Conservation (phyloP, 2,888 invertebrate genomes). For the Didymodactylos carnosus region DNA sequence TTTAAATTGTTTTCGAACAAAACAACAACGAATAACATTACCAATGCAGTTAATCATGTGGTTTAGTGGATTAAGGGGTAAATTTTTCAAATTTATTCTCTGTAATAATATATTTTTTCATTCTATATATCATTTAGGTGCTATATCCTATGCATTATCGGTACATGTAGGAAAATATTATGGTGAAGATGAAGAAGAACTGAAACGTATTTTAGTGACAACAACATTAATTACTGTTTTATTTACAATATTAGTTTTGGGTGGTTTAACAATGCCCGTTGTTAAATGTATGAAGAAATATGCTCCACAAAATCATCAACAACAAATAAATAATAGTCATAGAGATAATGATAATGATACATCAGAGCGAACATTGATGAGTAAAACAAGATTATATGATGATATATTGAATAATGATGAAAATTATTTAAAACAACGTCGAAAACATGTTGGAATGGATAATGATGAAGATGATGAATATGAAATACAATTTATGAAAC, state of each 20-base stretch:
- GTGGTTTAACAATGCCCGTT: slow-evolving; percentile 90
- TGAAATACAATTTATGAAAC: slow-evolving; percentile 4
- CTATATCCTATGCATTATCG: neutral
- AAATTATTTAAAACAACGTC: slow-evolving; percentile 29
- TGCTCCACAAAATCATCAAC: neutral
- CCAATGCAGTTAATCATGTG: slow-evolving; percentile 99
- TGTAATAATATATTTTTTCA: slow-evolving; percentile 61
- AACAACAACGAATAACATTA: slow-evolving; percentile 79
- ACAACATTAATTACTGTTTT: slow-evolving; percentile 91
- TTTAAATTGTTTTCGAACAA: slow-evolving; percentile 65
- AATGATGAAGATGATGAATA: neutral
- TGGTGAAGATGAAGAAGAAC: slow-evolving; percentile 51
- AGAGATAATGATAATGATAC: slow-evolving; percentile 48
- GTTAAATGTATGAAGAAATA: slow-evolving; percentile 43
- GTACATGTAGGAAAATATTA: slow-evolving; percentile 19
- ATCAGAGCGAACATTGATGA: slow-evolving; percentile 40
- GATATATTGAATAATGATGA: slow-evolving; percentile 28
- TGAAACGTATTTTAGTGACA: slow-evolving; percentile 82
- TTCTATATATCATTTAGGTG: neutral
- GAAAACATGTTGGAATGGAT: slow-evolving; percentile 17
- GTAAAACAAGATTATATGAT: slow-evolving; percentile 90
- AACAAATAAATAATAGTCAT: slow-evolving; percentile 39
- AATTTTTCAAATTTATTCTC: slow-evolving; percentile 98
- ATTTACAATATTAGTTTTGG: slow-evolving; percentile 78
- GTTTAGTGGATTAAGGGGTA: slow-evolving; percentile 58